Base-by-base conservation (phyloP, 1,140 invertebrate genomes). In the Drosophila guanche region DNA sequence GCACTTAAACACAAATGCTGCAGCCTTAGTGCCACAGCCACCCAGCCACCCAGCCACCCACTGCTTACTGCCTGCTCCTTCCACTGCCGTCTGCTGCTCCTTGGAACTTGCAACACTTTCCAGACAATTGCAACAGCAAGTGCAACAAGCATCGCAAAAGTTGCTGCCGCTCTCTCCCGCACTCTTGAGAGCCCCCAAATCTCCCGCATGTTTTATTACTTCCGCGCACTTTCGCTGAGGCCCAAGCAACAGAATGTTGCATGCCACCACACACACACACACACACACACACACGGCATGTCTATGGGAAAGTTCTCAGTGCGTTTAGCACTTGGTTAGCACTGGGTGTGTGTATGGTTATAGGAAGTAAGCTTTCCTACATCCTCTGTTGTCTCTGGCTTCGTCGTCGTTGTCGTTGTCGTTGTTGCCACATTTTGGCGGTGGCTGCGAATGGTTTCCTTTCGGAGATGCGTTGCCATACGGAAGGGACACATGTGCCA, bases 351-450 rank as follows among this genome's bases (percentile, higher is more conserved):
- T 53, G 12, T 29, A 54, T 51, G 62, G 40, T 22, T 45, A 54
- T 68, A 56, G 70, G 45, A 79, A 69, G 77, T 71, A 66, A 75
- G 69, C 83, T 70, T 59, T 59, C 75, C 66, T 56, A 57, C 72
- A 80, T 75, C 66, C 61, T 65, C 60, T 47, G 79, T 77, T 84
- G 77, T 65, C 57, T 75, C 63, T 76, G 77, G 42, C 51, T n/a
- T n/a, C n/a, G 16, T 20, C 16, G 16, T 20, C 16, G 16, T 20
- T 1, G 16, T 20, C 1, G 16, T 20, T 20, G 52, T 62, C 58
- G 69, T 46, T 81, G 77, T 81, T 81, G 83, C 83, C 81, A 74
- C 81, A 86, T 86, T 86, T 86, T 81, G 81, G 81, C 81, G 81
- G 83, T 86, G 60, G 63, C 83, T 70, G 83, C 54, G 83, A 81